Evolutionary conservation across 2,113 vertebrate species (phyloP), one percentile per base, ranked within the genome.

Genomic region (Equus quagga): DNA sequence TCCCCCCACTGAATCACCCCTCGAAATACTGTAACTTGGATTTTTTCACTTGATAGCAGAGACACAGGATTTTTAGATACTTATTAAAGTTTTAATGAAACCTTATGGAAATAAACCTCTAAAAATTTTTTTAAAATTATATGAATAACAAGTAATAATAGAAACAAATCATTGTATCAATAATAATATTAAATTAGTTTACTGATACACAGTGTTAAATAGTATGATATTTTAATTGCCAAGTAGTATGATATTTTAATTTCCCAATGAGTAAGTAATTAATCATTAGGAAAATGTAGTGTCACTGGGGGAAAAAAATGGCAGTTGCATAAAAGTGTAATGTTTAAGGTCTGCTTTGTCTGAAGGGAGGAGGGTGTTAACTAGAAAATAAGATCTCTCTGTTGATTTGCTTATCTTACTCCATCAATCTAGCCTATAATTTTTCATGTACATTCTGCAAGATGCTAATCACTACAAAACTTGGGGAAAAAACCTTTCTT

Each of bases 11-110:
- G 82, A 95, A 97, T 97, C 62, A 94, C 97, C 93, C 95, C 95
- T 96, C 69, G 85, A 98, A 95, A 95, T 98, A 96, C 69, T 75
- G 21, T 98, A 97, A 95, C 83, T 98, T 98, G 96, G 91, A 91
- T 95, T 96, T 14, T 73, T 89, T 19, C 76, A 96, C 24, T 15
- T 62, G 51, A 67, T 75, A 94, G 51, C 51, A 88, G 60, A 91
- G 44, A 76, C 21, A 76, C 6, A 70, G 33, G 41, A 60, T 21
- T 90, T 95, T 91, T 84, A 84, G 49, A 23, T 83, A 94, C 54
- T 51, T 88, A 26, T 14, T 80, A 80, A 91, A 86, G 19, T 94
- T 83, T 92, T 80, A 73, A 87, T 62, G 62, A 93, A 85, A 79
- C 14, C 31, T 86, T 1, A 33, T 70, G 17, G 23, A 80, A 88